Evolutionary conservation across 2,888 invertebrate genomes (phyloP).

Genomic region (Chromoteleia sp.): DNA sequence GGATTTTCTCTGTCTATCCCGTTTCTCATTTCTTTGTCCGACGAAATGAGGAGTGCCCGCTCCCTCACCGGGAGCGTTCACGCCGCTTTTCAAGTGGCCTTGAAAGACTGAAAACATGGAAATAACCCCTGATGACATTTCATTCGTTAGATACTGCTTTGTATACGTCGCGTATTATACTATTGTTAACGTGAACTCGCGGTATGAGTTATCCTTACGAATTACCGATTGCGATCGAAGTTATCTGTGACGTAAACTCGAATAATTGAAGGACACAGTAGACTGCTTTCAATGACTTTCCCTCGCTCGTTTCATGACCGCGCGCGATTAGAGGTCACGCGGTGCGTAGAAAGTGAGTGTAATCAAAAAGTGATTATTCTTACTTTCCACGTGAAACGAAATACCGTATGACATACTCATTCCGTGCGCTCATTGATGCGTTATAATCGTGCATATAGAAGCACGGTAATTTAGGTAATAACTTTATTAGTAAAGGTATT

Average conservation of each 20-base stretch:
- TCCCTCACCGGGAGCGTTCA: background rate
- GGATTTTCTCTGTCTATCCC: slow-evolving; percentile 44
- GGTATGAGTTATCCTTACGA: too few relatives aligned
- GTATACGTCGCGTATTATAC: background rate
- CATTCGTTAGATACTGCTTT: slow-evolving; percentile 30
- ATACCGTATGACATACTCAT: slow-evolving; percentile 5
- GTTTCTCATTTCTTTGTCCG: slow-evolving; percentile 52
- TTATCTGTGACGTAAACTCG: background rate
- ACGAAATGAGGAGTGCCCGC: slow-evolving; percentile 44
- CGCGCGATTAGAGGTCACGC: slow-evolving; percentile 40
- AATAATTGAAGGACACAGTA: slow-evolving; percentile 5
- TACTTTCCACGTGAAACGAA: slow-evolving; percentile 37
- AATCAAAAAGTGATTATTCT: slow-evolving; percentile 55
- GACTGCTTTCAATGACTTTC: slow-evolving; percentile 23
- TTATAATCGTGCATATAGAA: slow-evolving; percentile 11
- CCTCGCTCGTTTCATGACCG: slow-evolving; percentile 24
- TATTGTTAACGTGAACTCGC: too few relatives aligned
- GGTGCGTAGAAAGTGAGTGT: slow-evolving; percentile 36
- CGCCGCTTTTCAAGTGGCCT: slow-evolving; percentile 28
- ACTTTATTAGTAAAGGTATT: slow-evolving; percentile 30
- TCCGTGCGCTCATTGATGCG: slow-evolving; percentile 22
- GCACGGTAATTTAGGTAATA: slow-evolving; percentile 20
- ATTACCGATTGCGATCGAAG: slow-evolving; percentile 3
- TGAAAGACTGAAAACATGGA: slow-evolving; percentile 33
- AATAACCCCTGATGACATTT: slow-evolving; percentile 35